Evolutionary conservation across 2,797 vertebrate genomes (phyloP).

Genomic region (Eulemur rubriventer): DNA sequence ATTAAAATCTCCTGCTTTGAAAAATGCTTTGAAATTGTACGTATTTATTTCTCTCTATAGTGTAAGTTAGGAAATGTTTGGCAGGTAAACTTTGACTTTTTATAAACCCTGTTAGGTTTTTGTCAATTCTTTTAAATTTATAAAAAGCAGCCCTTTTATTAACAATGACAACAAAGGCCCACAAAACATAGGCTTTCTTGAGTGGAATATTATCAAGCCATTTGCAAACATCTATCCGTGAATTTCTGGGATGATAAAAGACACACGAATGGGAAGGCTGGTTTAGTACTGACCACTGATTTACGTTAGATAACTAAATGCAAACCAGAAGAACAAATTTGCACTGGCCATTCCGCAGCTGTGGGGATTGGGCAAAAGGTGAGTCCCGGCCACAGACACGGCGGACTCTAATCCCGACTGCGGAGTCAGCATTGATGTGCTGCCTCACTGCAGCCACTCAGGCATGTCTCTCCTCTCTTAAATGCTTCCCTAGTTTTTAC

Average conservation of each 20-base stretch:
- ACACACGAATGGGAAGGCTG: not conserved
- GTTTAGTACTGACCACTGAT: not conserved
- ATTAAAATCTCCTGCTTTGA: conserved; percentile 38
- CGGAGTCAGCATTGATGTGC: not conserved
- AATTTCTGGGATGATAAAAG: not conserved
- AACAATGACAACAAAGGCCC: not conserved
- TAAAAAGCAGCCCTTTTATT: not conserved
- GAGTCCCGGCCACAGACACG: not conserved
- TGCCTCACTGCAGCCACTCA: not conserved
- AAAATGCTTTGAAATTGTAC: conserved; percentile 32
- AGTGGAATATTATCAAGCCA: not conserved
- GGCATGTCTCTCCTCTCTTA: not conserved
- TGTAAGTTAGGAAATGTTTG: not conserved
- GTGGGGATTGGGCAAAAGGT: not conserved
- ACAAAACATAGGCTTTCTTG: not conserved
- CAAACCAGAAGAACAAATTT: not conserved
- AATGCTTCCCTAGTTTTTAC: not conserved
- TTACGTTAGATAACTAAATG: not conserved
- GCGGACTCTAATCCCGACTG: not conserved
- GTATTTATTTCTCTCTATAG: conserved; percentile 32
- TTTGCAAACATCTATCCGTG: not conserved
- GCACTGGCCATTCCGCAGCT: not conserved
- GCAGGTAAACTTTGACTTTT: not conserved
- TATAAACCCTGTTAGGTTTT: not conserved
- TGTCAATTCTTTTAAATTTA: conserved; percentile 37